Evolutionary conservation across 2,888 invertebrate genomes (phyloP).

Genomic region (Ophion ellenae): DNA sequence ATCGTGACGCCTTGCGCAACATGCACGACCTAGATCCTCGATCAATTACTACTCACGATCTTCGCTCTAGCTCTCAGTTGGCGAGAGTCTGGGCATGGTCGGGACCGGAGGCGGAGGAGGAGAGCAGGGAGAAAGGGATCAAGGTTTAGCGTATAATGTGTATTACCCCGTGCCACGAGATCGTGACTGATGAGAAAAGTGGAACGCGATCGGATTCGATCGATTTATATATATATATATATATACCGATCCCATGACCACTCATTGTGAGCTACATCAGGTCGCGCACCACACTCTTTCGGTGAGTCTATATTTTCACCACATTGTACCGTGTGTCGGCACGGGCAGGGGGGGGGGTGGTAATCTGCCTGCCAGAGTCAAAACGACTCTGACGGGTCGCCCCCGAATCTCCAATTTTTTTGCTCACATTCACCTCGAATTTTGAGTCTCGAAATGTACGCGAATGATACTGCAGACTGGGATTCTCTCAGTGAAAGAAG

Average conservation of each 20-base stretch:
- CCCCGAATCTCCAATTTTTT: too few relatives aligned
- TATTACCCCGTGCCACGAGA: conserved; percentile 42
- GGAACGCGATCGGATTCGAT: conserved; percentile 63
- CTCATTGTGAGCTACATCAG: too few relatives aligned
- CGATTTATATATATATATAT: not conserved
- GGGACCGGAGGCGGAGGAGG: not conserved
- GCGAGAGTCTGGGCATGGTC: conserved; percentile 27
- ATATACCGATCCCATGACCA: not conserved
- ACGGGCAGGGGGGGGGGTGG: too few relatives aligned
- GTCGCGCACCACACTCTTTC: too few relatives aligned
- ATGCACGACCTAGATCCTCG: conserved; percentile 60
- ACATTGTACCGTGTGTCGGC: too few relatives aligned
- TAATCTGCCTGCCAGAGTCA: too few relatives aligned
- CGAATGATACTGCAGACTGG: too few relatives aligned
- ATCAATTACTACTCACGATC: conserved; percentile 51
- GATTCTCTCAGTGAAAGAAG: too few relatives aligned
- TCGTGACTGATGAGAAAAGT: conserved; percentile 66
- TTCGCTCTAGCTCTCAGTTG: conserved; percentile 28
- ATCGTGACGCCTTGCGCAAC: conserved; percentile 64
- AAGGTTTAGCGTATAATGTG: conserved; percentile 13
- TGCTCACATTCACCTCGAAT: too few relatives aligned
- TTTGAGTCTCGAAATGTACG: too few relatives aligned
- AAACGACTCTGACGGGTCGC: too few relatives aligned
- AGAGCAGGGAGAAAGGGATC: not conserved
- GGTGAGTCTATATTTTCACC: too few relatives aligned